phyloP scores from a whole-genome alignment of 2,113 vertebrate species.

The Lepus americanus region DNA sequence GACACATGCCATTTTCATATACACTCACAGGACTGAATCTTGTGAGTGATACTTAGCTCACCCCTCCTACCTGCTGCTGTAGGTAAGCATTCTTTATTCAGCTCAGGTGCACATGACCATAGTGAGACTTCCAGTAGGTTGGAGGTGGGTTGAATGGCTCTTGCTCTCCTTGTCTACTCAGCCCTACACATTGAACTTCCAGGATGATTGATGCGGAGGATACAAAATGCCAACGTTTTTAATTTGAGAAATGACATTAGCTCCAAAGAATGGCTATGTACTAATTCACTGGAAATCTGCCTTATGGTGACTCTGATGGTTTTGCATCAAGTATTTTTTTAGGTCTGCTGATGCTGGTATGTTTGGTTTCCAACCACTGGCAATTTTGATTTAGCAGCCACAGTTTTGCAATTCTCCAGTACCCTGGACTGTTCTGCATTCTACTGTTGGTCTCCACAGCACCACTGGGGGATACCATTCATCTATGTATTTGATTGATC shows the following conservation, averaged over 20 bases:
- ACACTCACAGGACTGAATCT: background rate
- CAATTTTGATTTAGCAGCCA: background rate
- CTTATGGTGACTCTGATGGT: background rate
- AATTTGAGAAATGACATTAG: background rate
- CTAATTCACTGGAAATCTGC: background rate
- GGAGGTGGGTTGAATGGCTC: fast-evolving
- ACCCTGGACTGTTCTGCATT: background rate
- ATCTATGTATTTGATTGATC: background rate
- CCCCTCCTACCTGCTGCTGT: fast-evolving
- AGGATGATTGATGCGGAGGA: background rate
- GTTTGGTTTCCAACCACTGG: background rate
- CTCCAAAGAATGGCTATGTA: background rate
- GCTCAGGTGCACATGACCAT: fast-evolving
- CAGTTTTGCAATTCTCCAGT: background rate
- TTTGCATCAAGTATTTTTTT: background rate
- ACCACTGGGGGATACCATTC: fast-evolving
- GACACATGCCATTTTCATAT: background rate
- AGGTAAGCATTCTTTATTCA: fast-evolving
- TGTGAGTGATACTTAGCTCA: fast-evolving
- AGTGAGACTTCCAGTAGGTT: background rate
- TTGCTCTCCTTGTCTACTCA: background rate
- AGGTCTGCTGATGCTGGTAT: background rate
- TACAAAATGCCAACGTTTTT: background rate
- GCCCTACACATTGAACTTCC: background rate
- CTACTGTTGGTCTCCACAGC: background rate